These are phyloP conservation scores for Passerina amoena DNA, from an alignment of 2,113 vertebrate genomes.

Conservation along the genomic window DNA sequence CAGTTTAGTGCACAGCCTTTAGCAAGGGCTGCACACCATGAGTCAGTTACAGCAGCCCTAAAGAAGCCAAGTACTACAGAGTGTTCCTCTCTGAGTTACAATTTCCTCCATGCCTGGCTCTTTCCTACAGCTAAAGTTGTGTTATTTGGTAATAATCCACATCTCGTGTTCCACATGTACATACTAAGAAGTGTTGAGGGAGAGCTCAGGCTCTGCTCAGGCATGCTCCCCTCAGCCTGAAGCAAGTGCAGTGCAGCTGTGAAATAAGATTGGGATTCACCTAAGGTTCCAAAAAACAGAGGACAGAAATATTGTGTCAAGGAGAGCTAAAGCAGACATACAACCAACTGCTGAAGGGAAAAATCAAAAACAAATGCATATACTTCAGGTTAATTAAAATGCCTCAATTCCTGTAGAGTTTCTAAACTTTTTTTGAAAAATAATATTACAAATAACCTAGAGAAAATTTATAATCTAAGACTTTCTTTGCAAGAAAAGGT, in stretches of 20 bases:
- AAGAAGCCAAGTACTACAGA: background rate
- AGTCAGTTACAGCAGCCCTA: background rate
- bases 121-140: background rate
- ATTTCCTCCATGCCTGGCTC: background rate
- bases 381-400: background rate
- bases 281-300: background rate
- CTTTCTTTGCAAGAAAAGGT: background rate
- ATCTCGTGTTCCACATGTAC: background rate
- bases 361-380: background rate
- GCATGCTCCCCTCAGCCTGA: background rate
- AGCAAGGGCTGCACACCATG: background rate
- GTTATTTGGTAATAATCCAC: background rate
- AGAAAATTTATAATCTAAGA: background rate
- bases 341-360: background rate
- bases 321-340: background rate
- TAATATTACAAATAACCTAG: background rate
- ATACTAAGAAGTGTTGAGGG: background rate
- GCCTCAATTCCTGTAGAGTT: background rate
- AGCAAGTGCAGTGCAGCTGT: background rate
- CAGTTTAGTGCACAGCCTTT: background rate
- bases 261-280: background rate
- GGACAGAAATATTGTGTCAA: background rate
- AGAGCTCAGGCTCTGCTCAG: background rate
- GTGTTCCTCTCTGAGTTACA: slow-evolving; percentile 12
- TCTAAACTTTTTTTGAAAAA: background rate